phyloP scores from a whole-genome alignment of 1,140 invertebrate species.

The Sinella curviseta region DNA sequence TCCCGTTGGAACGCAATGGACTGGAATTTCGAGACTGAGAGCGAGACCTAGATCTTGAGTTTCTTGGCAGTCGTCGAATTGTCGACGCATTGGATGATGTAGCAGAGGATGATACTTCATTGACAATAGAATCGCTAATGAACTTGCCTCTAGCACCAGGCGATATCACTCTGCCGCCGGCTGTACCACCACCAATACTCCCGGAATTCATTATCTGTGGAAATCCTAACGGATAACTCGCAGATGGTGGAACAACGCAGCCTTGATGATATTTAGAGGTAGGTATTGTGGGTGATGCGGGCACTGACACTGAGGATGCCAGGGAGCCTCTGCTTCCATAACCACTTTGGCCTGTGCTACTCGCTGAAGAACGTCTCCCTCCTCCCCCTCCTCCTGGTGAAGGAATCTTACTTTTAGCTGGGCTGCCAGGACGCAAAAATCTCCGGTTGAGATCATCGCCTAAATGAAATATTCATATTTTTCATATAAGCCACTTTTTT shows the following conservation, averaged over 20 bases:
- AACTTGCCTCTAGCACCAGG: neutral
- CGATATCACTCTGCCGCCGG: neutral
- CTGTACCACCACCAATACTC: neutral
- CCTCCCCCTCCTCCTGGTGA: constrained; percentile 1
- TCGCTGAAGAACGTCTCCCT: constrained; percentile 26
- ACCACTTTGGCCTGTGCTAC: constrained; percentile 20
- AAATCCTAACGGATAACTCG: constrained; percentile 32
- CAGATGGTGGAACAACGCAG: constrained; percentile 31
- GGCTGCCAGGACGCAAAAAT: constrained; percentile 20
- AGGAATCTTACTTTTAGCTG: constrained; percentile 22
- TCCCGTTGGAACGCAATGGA: neutral
- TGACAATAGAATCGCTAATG: constrained; percentile 2
- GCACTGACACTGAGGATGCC: constrained; percentile 28
- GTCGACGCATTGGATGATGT: neutral
- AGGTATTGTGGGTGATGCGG: constrained; percentile 35
- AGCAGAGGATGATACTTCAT: constrained; percentile 12
- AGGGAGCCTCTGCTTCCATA: constrained; percentile 28
- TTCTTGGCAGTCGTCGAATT: neutral
- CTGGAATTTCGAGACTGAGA: constrained; percentile 2
- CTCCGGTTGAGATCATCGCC: neutral
- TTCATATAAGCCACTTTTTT: neutral
- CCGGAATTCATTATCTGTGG: constrained; percentile 9
- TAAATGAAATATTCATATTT: neutral
- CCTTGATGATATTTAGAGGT: constrained; percentile 34
- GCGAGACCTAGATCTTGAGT: neutral